Percentiles rank a stretch among this genome's conserved stretches.
These are phyloP conservation scores for Coelopa pilipes DNA, from an alignment of 2,888 invertebrate genomes.

Conservation along the genomic window DNA sequence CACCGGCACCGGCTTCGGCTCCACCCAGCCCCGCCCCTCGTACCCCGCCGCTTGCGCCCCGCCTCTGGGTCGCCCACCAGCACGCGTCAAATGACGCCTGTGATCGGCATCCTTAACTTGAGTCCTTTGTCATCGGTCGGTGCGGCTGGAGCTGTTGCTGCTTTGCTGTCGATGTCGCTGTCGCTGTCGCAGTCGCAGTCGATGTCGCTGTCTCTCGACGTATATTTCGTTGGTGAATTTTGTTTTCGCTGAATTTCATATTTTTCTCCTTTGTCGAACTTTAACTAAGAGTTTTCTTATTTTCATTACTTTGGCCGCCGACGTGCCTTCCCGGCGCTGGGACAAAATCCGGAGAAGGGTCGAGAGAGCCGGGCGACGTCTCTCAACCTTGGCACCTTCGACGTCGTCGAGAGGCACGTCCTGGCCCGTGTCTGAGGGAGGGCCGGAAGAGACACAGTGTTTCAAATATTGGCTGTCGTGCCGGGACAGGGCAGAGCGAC, in stretches of 20 bases:
- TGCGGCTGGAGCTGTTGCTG: neutral
- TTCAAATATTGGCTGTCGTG: too few relatives aligned
- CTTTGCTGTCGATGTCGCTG: neutral
- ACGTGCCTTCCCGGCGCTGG: too few relatives aligned
- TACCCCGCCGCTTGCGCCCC: neutral
- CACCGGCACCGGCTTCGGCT: neutral
- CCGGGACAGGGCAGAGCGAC: too few relatives aligned
- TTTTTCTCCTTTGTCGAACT: neutral
- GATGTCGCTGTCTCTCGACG: neutral
- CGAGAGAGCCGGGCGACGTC: too few relatives aligned
- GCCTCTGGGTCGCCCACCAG: neutral
- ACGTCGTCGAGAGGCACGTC: too few relatives aligned
- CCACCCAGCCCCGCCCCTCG: neutral
- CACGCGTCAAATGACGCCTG: slow-evolving; percentile 3
- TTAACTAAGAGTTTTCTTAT: neutral
- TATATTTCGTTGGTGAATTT: neutral
- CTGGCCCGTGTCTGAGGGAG: too few relatives aligned
- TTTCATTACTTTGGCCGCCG: neutral
- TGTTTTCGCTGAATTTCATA: neutral
- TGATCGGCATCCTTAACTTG: slow-evolving; percentile 1
- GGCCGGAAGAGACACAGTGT: too few relatives aligned
- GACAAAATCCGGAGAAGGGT: too few relatives aligned
- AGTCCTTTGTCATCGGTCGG: neutral
- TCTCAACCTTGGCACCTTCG: too few relatives aligned
- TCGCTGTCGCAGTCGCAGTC: neutral